Base-by-base conservation (phyloP, 2,888 invertebrate genomes). In the Melinaea marsaeus region DNA sequence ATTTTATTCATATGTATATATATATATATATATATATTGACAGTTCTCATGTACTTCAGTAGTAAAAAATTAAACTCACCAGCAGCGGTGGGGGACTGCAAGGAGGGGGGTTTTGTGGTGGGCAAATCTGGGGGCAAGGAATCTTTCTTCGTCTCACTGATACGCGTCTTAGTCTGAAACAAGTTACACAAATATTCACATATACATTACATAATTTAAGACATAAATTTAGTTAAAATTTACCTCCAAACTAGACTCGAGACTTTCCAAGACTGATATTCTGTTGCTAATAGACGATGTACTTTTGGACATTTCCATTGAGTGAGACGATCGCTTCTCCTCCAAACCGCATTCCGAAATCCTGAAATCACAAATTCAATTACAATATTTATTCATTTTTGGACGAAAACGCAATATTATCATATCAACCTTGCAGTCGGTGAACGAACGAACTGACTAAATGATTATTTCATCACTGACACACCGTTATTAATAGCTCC, bases 251-350 rank as follows among this genome's bases (percentile, higher is more conserved):
- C 65, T 70, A 56, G 69, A 58, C 58, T 91, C 90, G 65, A 85
- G 84, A 68, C 77, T 88, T 71, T 90, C 91, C 59, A 86, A 67
- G 35, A 89, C 81, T 2, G 89, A 85, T 79, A 90, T 84, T 71
- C 88, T 83, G 74, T 79, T 88, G 72, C 85, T 90, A 46, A 91
- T 89, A 1, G 91, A 87, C 0, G 91, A 90, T 4, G 91, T 91
- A 74, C 91, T 91, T 71, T 88, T 90, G 2, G 91, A 91, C 91
- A 91, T 91, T 75, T 91, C 91, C 85, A 91, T 90, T 4, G 86
- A 85, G 69, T 88, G 88, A 42, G 83, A 78, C 54, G 85, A 80
- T 69, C 84, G 76, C 69, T 87, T 89, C 63, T 91, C 91, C 66
- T 88, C 87, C 61, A 88, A 70, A 45, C 88, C 88, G 56, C 85